Base-by-base conservation (phyloP, 2,113 vertebrate genomes). In the Enhydra lutris region DNA sequence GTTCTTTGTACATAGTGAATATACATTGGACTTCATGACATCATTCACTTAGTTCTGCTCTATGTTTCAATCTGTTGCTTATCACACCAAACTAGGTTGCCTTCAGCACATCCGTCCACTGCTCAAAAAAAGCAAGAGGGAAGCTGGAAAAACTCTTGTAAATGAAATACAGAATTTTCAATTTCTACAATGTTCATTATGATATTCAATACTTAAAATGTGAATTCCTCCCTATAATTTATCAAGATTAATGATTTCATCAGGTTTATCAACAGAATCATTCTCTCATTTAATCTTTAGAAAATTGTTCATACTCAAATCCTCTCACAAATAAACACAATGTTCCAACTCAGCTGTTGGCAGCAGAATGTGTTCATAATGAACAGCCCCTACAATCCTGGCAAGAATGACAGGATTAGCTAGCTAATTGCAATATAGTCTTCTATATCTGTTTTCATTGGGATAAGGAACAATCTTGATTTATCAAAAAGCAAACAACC, bases 251-350 rank as follows among this genome's bases (percentile, higher is more conserved):
- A 85, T 95, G 6, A 95, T 90, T 95, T 86, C 52, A 91, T 89
- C 71, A 94, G 50, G 12, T 74, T 95, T 96, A 91, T 85, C 88
- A 95, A 94, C 20, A 95, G 90, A 92, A 91, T 92, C 88, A 97
- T 91, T 97, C 39, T 45, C n/a, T 89, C 82, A 94, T 91, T 97
- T 96, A 93, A 91, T 97, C 91, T 97, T 97, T 59, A 97, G 96
- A 93, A 97, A 97, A 96, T 24, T 87, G 93, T 90, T 97, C 96
- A 95, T 87, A 92, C 31, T 96, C 86, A 96, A 92, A 96, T 93
- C 79, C 67, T 94, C 89, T 97, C 91, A 97, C 82, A 97, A 97
- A 96, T 95, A 97, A 97, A 97, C 97, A 96, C 92, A 90, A 97
- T 95, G 89, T 98, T 98, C 97, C 67, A 96, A 87, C 83, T 93